These are phyloP conservation scores for Syrmaticus mikado DNA, from an alignment of 2,113 vertebrate genomes.

Conservation along the genomic window DNA sequence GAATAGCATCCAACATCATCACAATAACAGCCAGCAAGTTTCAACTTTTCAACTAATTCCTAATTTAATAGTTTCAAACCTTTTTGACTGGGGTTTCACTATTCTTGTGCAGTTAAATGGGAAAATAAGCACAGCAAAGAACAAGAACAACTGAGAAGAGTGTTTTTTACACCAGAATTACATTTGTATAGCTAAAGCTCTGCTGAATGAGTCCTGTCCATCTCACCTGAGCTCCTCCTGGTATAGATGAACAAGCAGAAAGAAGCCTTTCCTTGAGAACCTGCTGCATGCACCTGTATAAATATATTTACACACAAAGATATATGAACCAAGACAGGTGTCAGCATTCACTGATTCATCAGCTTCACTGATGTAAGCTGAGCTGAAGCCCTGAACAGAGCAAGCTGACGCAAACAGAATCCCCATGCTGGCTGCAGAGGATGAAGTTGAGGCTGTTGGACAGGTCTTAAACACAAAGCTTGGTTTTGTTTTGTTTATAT, in stretches of 20 bases:
- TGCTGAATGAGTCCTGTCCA: neutral
- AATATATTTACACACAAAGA: neutral
- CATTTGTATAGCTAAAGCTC: neutral
- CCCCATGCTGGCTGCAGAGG: neutral
- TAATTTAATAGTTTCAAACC: neutral
- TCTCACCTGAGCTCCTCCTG: neutral
- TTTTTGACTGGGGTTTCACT: neutral
- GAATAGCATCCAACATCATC: neutral
- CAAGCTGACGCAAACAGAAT: neutral
- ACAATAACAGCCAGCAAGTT: neutral
- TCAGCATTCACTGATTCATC: neutral
- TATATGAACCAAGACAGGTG: neutral
- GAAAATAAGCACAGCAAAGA: neutral
- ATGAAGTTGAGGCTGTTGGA: accelerated
- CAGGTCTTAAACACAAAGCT: neutral
- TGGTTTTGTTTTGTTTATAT: neutral
- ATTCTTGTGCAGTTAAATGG: neutral
- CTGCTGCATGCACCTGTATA: accelerated
- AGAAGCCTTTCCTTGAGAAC: neutral
- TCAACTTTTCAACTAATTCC: neutral
- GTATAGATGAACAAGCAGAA: neutral
- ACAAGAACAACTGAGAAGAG: neutral
- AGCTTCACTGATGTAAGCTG: neutral
- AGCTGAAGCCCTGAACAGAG: neutral
- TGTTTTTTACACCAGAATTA: neutral